Percentiles rank a stretch among this genome's conserved stretches.
Evolutionary conservation across 2,797 vertebrate species (phyloP).

Genomic region (Argya squamiceps): DNA sequence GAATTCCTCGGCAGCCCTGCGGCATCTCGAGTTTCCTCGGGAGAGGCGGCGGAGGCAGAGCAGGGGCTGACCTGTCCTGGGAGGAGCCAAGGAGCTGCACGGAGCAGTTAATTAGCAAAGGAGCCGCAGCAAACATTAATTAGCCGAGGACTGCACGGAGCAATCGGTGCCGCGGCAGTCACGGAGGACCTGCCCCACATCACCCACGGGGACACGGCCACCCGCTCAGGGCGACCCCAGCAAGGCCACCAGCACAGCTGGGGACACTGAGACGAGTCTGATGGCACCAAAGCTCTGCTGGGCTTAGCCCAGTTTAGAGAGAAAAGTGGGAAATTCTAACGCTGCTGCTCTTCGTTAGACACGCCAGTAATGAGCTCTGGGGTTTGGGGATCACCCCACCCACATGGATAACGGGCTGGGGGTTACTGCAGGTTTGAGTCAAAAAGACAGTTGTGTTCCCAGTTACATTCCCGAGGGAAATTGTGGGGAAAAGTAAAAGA

Average conservation of each 20-base stretch:
- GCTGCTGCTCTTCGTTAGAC: neutral
- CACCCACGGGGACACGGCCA: accelerated
- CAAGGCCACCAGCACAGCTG: neutral
- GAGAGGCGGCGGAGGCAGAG: neutral
- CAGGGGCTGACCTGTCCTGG: accelerated
- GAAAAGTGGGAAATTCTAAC: accelerated
- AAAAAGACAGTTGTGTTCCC: neutral
- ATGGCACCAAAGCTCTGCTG: neutral
- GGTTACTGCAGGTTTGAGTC: accelerated
- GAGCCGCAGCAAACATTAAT: neutral
- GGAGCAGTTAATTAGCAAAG: neutral
- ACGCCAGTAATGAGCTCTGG: accelerated
- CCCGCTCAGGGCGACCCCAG: neutral
- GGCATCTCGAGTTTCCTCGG: neutral
- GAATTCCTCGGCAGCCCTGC: neutral
- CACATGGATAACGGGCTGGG: accelerated
- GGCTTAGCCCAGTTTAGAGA: accelerated
- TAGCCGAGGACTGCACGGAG: neutral
- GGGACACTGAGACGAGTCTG: neutral
- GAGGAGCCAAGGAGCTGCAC: neutral
- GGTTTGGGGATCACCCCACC: neutral
- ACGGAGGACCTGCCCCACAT: neutral
- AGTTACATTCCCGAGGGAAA: neutral
- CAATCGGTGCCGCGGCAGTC: accelerated
- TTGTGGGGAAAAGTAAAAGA: neutral